These are phyloP conservation scores for Caenorhabditis remanei DNA, from an alignment of 1,140 invertebrate species.

Conservation along the genomic window DNA sequence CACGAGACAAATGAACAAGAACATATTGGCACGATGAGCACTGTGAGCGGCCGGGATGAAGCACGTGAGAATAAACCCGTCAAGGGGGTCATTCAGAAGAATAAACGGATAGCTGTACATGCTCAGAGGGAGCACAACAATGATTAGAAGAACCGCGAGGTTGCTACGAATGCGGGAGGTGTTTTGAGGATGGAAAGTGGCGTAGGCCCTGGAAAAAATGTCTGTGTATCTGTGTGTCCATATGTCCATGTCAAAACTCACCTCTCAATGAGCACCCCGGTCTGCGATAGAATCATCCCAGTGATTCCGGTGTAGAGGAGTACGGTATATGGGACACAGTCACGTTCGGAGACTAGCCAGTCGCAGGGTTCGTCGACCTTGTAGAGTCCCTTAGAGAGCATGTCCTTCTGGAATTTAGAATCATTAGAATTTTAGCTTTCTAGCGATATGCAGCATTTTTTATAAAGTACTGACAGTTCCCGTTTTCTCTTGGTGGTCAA, in stretches of 20 bases:
- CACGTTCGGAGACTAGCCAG: background rate
- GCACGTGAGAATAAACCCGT: background rate
- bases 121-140: background rate
- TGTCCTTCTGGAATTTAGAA: conserved; percentile 1
- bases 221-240: background rate
- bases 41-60: background rate
- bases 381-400: conserved; percentile 8
- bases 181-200: background rate
- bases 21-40: conserved; percentile 16
- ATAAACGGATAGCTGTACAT: background rate
- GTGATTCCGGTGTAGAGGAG: background rate
- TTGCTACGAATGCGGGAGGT: background rate
- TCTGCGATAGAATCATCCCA: conserved; percentile 25
- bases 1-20: background rate
- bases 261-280: conserved; percentile 6
- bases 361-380: background rate
- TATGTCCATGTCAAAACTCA: background rate
- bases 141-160: background rate
- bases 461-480: too few species aligned
- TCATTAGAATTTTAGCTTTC: background rate
- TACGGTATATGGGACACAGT: conserved; percentile 5
- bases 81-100: background rate
- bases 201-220: background rate
- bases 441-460: too few species aligned
- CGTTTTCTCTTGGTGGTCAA: too few species aligned